These are phyloP conservation scores for Terebella lapidaria DNA, from an alignment of 2,888 invertebrate species.

Conservation along the genomic window DNA sequence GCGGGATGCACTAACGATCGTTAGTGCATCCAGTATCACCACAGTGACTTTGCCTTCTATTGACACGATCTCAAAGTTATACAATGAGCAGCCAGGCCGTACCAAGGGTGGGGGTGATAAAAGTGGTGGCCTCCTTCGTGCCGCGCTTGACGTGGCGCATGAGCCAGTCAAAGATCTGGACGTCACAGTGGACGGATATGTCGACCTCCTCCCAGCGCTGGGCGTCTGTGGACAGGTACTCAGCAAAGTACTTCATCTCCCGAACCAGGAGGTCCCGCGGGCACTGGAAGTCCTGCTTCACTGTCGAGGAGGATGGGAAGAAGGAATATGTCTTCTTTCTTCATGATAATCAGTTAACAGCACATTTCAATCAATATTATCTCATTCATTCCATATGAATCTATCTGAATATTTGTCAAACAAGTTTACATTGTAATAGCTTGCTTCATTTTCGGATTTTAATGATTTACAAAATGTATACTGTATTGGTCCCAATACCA, in stretches of 20 bases:
- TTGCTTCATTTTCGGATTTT: too few relatives aligned
- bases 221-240: constrained; percentile 50
- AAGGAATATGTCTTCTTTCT: background rate
- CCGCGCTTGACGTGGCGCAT: constrained; percentile 84
- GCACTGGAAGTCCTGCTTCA: constrained; percentile 84
- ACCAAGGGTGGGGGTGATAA: too few relatives aligned
- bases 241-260: constrained; percentile 86
- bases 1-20: too few relatives aligned
- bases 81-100: too few relatives aligned
- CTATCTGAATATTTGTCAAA: background rate
- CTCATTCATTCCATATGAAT: background rate
- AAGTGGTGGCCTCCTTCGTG: constrained; percentile 32
- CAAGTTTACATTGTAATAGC: background rate
- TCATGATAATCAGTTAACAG: background rate
- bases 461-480: too few relatives aligned
- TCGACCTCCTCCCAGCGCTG: constrained; percentile 73
- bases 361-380: background rate
- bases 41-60: too few relatives aligned
- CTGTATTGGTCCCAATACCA: too few relatives aligned
- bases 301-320: constrained; percentile 30
- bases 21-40: too few relatives aligned
- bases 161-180: constrained; percentile 92
- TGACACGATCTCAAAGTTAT: too few relatives aligned
- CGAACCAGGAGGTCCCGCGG: constrained; percentile 77
- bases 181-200: constrained; percentile 94